A percentile compares a stretch with the other conserved stretches of the same genome.
These are phyloP conservation scores for Calcarius ornatus DNA, from an alignment of 2,113 vertebrate genomes.

Conservation along the genomic window DNA sequence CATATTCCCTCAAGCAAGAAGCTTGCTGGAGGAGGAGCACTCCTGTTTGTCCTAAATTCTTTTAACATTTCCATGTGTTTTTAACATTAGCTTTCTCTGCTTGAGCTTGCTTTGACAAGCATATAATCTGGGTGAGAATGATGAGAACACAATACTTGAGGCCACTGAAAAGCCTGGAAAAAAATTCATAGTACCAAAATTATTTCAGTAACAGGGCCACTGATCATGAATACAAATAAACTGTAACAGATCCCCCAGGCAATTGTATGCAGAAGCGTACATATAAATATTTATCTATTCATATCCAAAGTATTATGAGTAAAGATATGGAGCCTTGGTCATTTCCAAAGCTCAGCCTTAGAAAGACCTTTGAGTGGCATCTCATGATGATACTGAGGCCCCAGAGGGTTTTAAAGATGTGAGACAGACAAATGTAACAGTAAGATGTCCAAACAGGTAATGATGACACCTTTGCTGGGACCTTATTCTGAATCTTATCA, in stretches of 20 bases:
- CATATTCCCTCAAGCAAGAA: neutral
- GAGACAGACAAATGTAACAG: neutral
- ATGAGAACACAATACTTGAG: conserved; percentile 19
- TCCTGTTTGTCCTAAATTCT: neutral
- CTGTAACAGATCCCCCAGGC: neutral
- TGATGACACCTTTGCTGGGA: neutral
- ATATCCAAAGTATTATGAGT: neutral
- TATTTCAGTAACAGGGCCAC: neutral
- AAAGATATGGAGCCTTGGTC: neutral
- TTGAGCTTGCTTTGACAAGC: neutral
- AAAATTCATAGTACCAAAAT: neutral
- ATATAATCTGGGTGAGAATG: neutral
- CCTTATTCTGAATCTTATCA: neutral
- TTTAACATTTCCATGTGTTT: conserved; percentile 28
- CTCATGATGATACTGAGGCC: neutral
- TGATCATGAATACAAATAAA: conserved; percentile 46
- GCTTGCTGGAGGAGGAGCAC: neutral
- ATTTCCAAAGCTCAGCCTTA: neutral
- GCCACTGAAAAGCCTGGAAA: neutral
- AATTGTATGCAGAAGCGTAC: neutral
- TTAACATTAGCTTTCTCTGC: neutral
- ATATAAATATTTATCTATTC: conserved; percentile 27
- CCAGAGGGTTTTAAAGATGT: neutral
- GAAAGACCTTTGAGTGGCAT: neutral
- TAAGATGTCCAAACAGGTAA: neutral